Evolutionary conservation across 2,113 vertebrate genomes (phyloP), one percentile per base, ranked within the genome.

Genomic region (Hippocampus guttulatus): DNA sequence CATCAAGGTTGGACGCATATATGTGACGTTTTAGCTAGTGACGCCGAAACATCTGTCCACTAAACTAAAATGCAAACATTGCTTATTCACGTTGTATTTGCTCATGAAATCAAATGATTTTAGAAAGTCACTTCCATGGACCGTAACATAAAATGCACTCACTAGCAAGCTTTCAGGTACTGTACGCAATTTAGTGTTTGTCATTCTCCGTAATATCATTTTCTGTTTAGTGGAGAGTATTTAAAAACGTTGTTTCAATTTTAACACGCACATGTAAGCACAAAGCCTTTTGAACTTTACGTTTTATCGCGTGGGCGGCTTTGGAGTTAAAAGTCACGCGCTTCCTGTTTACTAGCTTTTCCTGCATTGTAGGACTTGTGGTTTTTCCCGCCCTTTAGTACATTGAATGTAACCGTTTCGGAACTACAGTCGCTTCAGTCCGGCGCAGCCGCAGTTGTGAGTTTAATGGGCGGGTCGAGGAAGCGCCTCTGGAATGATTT

Each of bases 341-440:
- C 69, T 77, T 81, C 54, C 78, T 67, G 71, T 82, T 85, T 63
- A 57, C 54, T 45, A 71, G 41, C 21, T 38, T 30, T 20, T 10
- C 5, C 0, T 1, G 49, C 41, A 8, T 21, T 8, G 5, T 75
- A 84, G 84, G 67, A 83, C 0, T 51, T 91, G 88, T 84, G 73
- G 84, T 90, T 83, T 40, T 54, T 3, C 0, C 0, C 1, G 0
- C 12, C 1, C 0, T 0, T 3, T 2, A 20, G n/a, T 8, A 0
- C 0, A 45, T 70, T n/a, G 20, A 33, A 2, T 23, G 0, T 0
- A 12, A 54, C 41, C 55, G 0, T 2, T 0, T 21, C 2, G 15
- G 51, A 88, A 92, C 90, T 91, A 89, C 91, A 27, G 12, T 1
- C 4, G 33, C 40, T 8, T n/a, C 6, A 2, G 49, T 27, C 3